Conservation (phyloP, 2,888 invertebrate genomes). For the Chelonus formosanus region DNA sequence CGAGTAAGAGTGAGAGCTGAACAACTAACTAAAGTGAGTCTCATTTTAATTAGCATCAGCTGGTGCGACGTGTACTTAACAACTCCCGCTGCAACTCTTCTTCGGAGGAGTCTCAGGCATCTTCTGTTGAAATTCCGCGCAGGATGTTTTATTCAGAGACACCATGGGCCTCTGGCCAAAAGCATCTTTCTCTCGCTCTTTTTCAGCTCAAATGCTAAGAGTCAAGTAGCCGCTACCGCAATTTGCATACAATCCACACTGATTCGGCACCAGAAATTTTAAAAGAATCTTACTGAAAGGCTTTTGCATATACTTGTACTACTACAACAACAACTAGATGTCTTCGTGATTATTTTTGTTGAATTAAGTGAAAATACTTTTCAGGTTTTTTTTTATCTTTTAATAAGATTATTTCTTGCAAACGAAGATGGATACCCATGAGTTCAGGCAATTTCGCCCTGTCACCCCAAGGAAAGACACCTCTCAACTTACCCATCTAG, state of each 20-base stretch:
- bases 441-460: constrained; percentile 14
- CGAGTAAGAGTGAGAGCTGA: constrained; percentile 37
- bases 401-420: not conserved
- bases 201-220: constrained; percentile 51
- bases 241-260: constrained; percentile 63
- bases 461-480: constrained; percentile 2
- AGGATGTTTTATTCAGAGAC: constrained; percentile 64
- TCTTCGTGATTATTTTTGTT: no score
- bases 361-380: not conserved
- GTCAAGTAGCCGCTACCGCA: constrained; percentile 62
- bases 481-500: constrained; percentile 4
- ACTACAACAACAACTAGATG: no score
- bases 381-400: not conserved
- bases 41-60: constrained; percentile 64
- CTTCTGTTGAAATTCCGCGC: constrained; percentile 56
- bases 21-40: constrained; percentile 55
- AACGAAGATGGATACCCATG: constrained; percentile 15
- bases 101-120: constrained; percentile 31
- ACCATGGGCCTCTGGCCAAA: constrained; percentile 54
- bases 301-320: no score
- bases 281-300: no score
- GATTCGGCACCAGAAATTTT: no score
- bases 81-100: constrained; percentile 46
- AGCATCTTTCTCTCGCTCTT: constrained; percentile 32
- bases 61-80: constrained; percentile 63